Base-by-base conservation (phyloP, 2,888 invertebrate species). In the Phortica magna region DNA sequence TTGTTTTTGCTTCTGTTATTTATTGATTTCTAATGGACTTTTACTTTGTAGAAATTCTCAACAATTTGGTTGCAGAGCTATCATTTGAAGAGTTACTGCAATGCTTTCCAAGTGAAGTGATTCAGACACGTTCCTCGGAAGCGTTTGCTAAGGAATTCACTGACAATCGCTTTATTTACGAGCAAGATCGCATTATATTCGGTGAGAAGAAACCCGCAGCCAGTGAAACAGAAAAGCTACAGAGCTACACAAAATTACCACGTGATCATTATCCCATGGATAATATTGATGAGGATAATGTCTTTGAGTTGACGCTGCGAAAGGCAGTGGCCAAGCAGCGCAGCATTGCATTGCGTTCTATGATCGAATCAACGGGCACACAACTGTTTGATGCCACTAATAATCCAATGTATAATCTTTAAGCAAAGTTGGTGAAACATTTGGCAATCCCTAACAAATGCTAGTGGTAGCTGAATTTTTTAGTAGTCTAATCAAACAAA, bases 321-420 rank as follows among this genome's bases (percentile, higher is more conserved):
- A 91, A 91, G 78, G 91, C 92, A 65, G 94, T 93, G 75, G 93
- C 94, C 78, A 93, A 93, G 55, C 93, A 94, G 84, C 94, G 94
- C 76, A 94, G 94, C 31, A 93, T 94, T 83, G 94, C 94, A 78
- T 92, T 94, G 73, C 93, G 93, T 79, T 93, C 94, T 61, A 93
- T 94, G 90, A 94, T 94, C 67, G 93, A 93, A 81, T 93, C 93
- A 7, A 94, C 94, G 43, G 94, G 94, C 65, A 93, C 93, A 78
- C 94, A 94, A 86, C 88, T 94, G 43, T 92, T 91, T 48, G 92
- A 92, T 78, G 92, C 92, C 39, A 91, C 91, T 71, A 91, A 89
- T 81, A 91, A 91, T 84, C 91, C 91, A 74, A 89, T 91, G 89
- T 91, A 91, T 83, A 91, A 91, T 83, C 88, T 91, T 55, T 89